Base-by-base conservation (phyloP, 2,888 invertebrate genomes). In the Resseliella maxima region DNA sequence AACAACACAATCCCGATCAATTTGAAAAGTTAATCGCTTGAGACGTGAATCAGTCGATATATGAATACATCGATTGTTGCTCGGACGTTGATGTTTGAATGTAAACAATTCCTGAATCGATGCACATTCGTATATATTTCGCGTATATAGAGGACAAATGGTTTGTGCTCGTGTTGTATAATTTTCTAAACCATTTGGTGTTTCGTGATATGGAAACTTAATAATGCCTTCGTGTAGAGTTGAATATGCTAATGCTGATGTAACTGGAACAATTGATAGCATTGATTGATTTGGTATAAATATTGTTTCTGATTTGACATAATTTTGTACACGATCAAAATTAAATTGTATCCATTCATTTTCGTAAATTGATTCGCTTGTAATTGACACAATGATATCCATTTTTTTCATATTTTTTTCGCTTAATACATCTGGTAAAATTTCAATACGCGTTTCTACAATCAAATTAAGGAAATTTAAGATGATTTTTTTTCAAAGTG, bases 261-360 rank as follows among this genome's bases (percentile, higher is more conserved):
- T 72, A 1, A 72, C n/a, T 18, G 72, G 72, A 6, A 72, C 72
- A 35, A 72, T 72, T 3, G 72, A 31, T 1, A 72, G 10, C 2
- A 0, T 35, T 72, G 72, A 31, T 72, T 72, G 72, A 72, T 31
- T 0, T 31, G 72, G 72, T 72, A 72, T 72, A 0, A 72, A 15
- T 31, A 72, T 72, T 12, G 72, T 35, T 31, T 31, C 72, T 0
- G 31, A 5, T 31, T 35, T 31, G 31, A 72, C 31, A 18, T 72
- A 72, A 5, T 72, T 15, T 10, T 15, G 1, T 1, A 72, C 72
- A n/a, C 31, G 27, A 31, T 27, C 31, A 15, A 72, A 72, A 72
- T 72, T 72, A 35, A 72, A 72, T n/a, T 72, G 72, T 12, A 72
- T 15, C 35, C 27, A 72, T 72, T 72, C 35, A 31, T 35, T 72